Base-by-base conservation (phyloP, 2,888 invertebrate species). In the Ochropleura leucogaster region DNA sequence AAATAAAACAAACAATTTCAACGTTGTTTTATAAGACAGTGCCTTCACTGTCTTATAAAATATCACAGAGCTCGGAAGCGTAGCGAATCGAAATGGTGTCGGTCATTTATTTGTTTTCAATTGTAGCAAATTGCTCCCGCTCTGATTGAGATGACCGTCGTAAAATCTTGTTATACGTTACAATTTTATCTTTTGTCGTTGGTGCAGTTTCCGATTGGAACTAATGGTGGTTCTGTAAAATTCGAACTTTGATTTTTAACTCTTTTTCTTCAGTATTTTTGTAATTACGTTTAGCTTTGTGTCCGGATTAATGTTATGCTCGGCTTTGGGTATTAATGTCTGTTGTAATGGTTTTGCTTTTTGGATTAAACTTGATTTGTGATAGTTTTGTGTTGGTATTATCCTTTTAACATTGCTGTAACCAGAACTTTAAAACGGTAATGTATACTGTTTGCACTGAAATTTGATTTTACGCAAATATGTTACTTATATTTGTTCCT, bases 61-160 rank as follows among this genome's bases (percentile, higher is more conserved):
- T 84, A 75, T 72, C 60, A 47, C n/a, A 51, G 68, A 81, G 73
- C 67, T 85, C 84, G 87, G 87, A 86, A 85, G 83, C 86, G 86
- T 82, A 82, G 82, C 81, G 84, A 90, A 90, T 91, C 89, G 89
- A 89, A 89, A 88, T 87, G 85, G 88, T 80, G 89, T 79, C 89
- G 89, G 81, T 90, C 91, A 90, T 92, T 93, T 94, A 94, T 94
- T 95, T 94, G 92, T 93, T 93, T 93, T 90, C 93, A 93, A 95
- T 95, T 94, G 94, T 92, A 88, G 90, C 91, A 91, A 94, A 94
- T 94, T 93, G 92, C 90, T 88, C 89, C 86, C 89, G 91, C 90
- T 90, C 90, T 92, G 93, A 93, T 94, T 92, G 93, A 92, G 92
- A 89, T 89, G 92, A 88, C 90, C 92, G 90, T 89, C 88, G 89